Conservation (phyloP, 1,140 invertebrate species). For the Drosophila watanabei region DNA sequence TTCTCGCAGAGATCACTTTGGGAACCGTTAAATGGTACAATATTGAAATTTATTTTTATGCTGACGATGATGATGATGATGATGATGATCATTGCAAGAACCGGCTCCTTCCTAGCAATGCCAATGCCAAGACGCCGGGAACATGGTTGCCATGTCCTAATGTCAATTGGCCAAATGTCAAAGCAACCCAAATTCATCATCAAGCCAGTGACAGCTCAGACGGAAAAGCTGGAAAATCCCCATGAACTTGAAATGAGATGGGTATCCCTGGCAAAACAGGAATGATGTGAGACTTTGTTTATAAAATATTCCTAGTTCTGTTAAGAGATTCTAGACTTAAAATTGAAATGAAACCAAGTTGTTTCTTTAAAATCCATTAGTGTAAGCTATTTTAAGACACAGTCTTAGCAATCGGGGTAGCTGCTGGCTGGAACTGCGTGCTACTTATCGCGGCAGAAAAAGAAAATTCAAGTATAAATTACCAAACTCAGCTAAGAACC, state of each 20-base stretch:
- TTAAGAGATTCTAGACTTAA: too few relatives aligned
- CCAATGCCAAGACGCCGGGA: conserved; percentile 36
- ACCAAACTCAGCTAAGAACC: conserved; percentile 78
- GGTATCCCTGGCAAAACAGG: conserved; percentile 5
- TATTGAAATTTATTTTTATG: conserved; percentile 80
- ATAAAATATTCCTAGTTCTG: neutral
- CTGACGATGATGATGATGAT: conserved; percentile 51
- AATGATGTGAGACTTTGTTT: neutral
- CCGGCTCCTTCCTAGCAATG: conserved; percentile 38
- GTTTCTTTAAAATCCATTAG: conserved; percentile 1
- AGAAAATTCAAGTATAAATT: conserved; percentile 68
- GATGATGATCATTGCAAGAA: conserved; percentile 55
- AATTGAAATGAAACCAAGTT: neutral
- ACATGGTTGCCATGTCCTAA: conserved; percentile 32
- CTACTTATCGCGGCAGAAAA: conserved; percentile 53
- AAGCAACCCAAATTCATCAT: conserved; percentile 61
- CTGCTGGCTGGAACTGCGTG: conserved; percentile 39
- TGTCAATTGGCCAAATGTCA: conserved; percentile 71
- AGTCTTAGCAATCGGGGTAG: conserved; percentile 32
- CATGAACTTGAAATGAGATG: conserved; percentile 35
- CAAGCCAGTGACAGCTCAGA: conserved; percentile 39
- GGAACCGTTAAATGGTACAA: conserved; percentile 79
- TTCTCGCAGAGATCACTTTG: conserved; percentile 19
- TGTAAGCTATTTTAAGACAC: conserved; percentile 13
- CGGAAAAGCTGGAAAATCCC: conserved; percentile 14